Evolutionary conservation across 2,888 invertebrate species (phyloP), one percentile per base, ranked within the genome.

Genomic region (Drosophila affinis): DNA sequence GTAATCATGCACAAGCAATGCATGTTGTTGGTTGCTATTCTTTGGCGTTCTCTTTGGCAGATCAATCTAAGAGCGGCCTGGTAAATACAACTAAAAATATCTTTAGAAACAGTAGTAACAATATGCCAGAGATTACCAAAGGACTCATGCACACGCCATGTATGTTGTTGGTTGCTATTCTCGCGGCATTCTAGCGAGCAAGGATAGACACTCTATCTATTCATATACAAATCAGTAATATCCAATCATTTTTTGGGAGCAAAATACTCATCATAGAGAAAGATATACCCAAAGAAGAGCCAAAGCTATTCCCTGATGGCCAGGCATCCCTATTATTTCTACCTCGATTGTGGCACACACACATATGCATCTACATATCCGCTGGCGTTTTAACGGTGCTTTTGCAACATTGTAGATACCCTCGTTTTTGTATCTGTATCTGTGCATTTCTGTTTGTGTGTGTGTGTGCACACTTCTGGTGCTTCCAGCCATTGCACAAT

Each of bases 331-430:
- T 39, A 39, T 14, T 39, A 7, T 39, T 39, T 14, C 7, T 14
- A 39, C 39, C 39, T 39, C 17, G 17, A 18, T 49, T 5, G 49
- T 32, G 57, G 48, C 55, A 62, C 45, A 75, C 47, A 46, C 48
- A 39, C 45, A 57, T 48, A 54, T 21, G 29, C 7, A 49, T 45
- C 9, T 10, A 4, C 12, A 39, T 39, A 32, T 45, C 46, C 32
- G 51, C 63, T 48, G 39, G 65, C 63, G 63, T 51, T 69, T 67
- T 72, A 70, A 74, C 74, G 74, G 70, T 64, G 60, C 74, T 74
- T 74, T 74, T 64, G 77, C 73, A 47, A 34, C 51, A 34, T 49
- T 60, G 39, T 64, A 58, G n/a, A 21, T 39, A 39, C 39, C 39
- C 7, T 14, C 39, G 51, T 51, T 14, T 51, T 12, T 55, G 45